Conservation (phyloP, 53 echinoderm and acorn worm species). For the Patiria pectinifera region DNA sequence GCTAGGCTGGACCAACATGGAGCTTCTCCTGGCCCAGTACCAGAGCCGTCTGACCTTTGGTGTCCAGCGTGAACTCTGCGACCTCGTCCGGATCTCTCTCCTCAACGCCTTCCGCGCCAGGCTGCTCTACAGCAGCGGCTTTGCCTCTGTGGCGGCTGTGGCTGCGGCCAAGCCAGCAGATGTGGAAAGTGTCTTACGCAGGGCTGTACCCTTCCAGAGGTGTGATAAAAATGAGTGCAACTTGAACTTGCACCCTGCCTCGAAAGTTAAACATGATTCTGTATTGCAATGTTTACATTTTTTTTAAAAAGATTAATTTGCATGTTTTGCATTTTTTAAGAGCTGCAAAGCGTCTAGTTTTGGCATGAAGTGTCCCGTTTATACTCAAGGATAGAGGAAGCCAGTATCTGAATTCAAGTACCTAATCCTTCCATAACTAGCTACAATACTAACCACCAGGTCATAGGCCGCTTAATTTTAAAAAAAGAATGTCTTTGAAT, state of each 20-base stretch:
- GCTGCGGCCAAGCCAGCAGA: conserved; percentile 79
- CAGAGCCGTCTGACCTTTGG: conserved; percentile 98
- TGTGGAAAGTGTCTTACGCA: conserved; percentile 81
- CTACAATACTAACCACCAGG: too few species aligned
- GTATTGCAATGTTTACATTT: too few species aligned
- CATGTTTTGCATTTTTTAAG: neutral
- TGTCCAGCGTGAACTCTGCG: conserved; percentile 93
- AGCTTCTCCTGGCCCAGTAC: conserved; percentile 91
- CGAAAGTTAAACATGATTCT: too few species aligned
- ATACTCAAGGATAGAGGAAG: too few species aligned
- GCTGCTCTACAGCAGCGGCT: conserved; percentile 86
- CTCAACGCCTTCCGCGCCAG: conserved; percentile 93
- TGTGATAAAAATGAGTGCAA: conserved; percentile 17
- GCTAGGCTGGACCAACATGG: conserved; percentile 96
- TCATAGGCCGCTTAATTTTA: neutral
- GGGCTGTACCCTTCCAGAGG: conserved; percentile 95
- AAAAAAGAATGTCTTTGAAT: neutral
- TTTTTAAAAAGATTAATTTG: neutral
- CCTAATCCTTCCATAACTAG: too few species aligned
- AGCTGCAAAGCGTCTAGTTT: neutral
- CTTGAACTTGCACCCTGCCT: too few species aligned
- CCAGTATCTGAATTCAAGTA: too few species aligned
- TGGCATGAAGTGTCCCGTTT: too few species aligned
- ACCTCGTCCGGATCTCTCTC: conserved; percentile 90
- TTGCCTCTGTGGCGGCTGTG: conserved; percentile 74